Base-by-base conservation (phyloP, 2,888 invertebrate species). In the Sinopyrophorus schimmeli region DNA sequence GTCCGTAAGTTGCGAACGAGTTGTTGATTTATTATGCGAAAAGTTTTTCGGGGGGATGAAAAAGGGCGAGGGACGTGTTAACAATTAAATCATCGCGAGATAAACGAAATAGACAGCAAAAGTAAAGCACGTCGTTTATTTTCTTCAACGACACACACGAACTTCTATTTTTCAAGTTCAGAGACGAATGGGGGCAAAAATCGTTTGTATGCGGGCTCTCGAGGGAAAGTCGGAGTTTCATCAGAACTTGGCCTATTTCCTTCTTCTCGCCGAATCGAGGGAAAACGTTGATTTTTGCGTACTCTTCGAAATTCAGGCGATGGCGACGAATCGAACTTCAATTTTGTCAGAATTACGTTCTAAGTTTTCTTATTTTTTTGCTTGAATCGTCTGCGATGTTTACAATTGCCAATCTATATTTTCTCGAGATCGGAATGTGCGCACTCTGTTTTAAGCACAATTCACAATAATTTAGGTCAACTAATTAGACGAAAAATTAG, bases 161-260 rank as follows among this genome's bases (percentile, higher is more conserved):
- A 35, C 16, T 37, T 41, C 46, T 41, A 51, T 51, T 51, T 51
- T 46, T 51, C 51, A 51, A 40, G 35, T 41, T 30, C 26, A 35
- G 39, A 38, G 32, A 46, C 31, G 46, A 35, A 32, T 35, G n/a
- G 46, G 46, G 14, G 34, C 40, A 38, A 34, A 51, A 51, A 47
- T 52, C 47, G 52, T 47, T 52, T 47, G 47, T 34, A 37, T 31
- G 40, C 37, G 47, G 38, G 23, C 47, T 38, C 47, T 47, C 40
- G 30, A 18, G 37, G 34, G 52, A 43, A 43, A 47, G 30, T 26
- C 26, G 44, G 44, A 39, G 40, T 52, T 52, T 47, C 42, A 47
- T 47, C 52, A 47, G 47, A 52, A 52, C 42, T 52, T 52, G 52
- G 37, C 47, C 52, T 43, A 47, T 47, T 52, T 52, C n/a, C n/a